Evolutionary conservation across 2,113 vertebrate genomes (phyloP).

Genomic region (Patagioenas fasciata): DNA sequence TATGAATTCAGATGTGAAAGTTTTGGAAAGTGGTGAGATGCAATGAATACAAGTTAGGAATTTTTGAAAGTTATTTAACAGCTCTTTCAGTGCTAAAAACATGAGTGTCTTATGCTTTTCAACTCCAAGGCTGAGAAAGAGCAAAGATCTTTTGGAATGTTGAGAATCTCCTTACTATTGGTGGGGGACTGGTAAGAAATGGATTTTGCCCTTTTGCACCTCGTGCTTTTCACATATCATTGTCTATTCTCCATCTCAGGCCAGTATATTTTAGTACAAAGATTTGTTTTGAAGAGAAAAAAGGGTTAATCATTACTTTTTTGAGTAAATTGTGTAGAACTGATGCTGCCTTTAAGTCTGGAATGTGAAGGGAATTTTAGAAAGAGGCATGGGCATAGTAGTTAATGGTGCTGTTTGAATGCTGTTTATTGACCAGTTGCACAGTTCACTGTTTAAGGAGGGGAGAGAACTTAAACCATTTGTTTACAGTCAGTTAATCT

Average conservation of each 20-base stretch:
- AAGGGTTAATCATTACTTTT: conserved; percentile 9
- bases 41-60: background rate
- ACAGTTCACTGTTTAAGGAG: background rate
- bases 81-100: background rate
- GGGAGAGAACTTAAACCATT: background rate
- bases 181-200: background rate
- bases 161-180: background rate
- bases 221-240: background rate
- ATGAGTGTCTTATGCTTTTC: background rate
- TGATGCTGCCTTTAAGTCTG: background rate
- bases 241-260: background rate
- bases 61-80: background rate
- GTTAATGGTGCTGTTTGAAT: background rate
- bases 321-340: background rate
- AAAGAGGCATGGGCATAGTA: background rate
- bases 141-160: background rate
- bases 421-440: background rate
- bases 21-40: background rate
- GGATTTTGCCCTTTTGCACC: background rate
- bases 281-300: background rate
- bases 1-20: background rate
- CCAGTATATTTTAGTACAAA: background rate
- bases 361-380: background rate
- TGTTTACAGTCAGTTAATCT: background rate
- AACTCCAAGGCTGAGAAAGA: background rate